Evolutionary conservation across 2,113 vertebrate genomes (phyloP).

Genomic region (Catharus minimus): DNA sequence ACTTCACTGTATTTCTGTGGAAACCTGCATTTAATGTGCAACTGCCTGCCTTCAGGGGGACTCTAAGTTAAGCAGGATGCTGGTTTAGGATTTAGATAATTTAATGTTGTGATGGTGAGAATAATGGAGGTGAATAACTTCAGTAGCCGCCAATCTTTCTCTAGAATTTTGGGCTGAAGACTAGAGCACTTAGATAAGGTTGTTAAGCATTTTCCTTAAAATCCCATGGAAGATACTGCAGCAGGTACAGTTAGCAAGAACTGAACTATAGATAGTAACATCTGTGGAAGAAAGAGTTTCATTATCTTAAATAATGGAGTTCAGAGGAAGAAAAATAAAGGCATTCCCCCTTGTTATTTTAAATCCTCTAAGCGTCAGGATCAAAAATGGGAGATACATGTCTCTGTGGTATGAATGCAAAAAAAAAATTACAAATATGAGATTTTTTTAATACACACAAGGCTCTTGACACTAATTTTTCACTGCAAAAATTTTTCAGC

Average conservation of each 20-base stretch:
- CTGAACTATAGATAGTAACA: neutral
- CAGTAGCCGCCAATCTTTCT: neutral
- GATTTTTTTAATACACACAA: neutral
- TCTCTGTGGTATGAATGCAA: neutral
- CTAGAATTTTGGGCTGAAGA: neutral
- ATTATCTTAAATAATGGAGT: neutral
- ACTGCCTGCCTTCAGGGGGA: neutral
- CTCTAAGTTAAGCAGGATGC: neutral
- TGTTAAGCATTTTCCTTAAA: neutral
- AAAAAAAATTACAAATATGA: neutral
- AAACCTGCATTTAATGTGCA: neutral
- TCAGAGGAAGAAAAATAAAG: slow-evolving; percentile 7
- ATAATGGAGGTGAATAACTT: neutral
- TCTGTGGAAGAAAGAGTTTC: neutral
- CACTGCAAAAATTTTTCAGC: neutral
- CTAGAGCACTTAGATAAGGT: neutral
- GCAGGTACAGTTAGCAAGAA: neutral
- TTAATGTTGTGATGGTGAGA: neutral
- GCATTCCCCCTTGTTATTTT: neutral
- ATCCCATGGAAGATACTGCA: neutral
- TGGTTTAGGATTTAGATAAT: neutral
- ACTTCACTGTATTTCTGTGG: neutral
- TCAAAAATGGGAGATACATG: neutral
- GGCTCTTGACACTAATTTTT: neutral
- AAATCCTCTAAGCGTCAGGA: neutral